Percentiles rank a stretch among this genome's conserved stretches.
phyloP scores from a whole-genome alignment of 2,113 vertebrate species.

The Oceanodroma tethys region DNA sequence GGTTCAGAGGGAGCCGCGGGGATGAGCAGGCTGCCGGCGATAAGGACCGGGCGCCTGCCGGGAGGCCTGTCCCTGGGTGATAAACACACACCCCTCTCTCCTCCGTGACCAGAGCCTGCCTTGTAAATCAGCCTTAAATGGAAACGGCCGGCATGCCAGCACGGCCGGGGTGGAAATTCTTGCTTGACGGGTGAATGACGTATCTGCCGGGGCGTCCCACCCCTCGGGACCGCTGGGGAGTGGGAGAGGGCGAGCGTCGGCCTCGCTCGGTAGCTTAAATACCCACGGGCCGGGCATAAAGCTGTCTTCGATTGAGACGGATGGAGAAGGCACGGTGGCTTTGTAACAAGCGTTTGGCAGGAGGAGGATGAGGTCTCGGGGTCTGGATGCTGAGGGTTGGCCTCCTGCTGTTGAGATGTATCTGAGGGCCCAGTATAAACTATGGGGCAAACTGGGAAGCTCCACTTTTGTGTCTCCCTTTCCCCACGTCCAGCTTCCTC shows the following conservation, averaged over 20 bases:
- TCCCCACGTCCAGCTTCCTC: background rate
- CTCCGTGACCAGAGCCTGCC: background rate
- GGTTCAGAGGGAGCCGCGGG: background rate
- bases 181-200: background rate
- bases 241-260: background rate
- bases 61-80: background rate
- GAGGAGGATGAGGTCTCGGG: background rate
- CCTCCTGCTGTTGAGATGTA: background rate
- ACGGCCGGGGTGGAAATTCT: background rate
- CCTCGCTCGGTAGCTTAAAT: fast-evolving
- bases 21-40: background rate
- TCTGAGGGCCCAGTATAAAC: background rate
- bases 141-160: background rate
- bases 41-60: background rate
- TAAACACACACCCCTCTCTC: background rate
- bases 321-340: fast-evolving
- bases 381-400: background rate
- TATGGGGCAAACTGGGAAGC: background rate
- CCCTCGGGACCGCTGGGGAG: background rate
- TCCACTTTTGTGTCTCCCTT: fast-evolving
- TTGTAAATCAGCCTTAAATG: background rate
- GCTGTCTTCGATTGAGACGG: fast-evolving
- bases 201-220: fast-evolving
- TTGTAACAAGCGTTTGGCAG: background rate
- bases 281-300: fast-evolving